phyloP scores from a whole-genome alignment of 2,797 vertebrate genomes.

The Euthynnus affinis region DNA sequence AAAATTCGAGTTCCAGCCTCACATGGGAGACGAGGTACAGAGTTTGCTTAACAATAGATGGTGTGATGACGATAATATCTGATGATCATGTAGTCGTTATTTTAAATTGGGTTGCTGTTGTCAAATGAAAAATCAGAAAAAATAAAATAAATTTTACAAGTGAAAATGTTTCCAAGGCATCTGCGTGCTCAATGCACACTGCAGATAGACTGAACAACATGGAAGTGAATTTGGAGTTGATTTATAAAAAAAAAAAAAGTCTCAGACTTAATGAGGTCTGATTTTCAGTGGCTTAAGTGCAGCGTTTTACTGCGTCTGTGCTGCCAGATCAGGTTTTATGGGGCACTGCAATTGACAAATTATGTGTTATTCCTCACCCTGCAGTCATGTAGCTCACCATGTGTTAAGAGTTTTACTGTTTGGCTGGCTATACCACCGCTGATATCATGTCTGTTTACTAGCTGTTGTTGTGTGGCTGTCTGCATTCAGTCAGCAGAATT shows the following conservation, averaged over 20 bases:
- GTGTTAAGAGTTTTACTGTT: constrained; percentile 62
- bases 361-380: constrained; percentile 60
- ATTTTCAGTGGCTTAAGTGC: constrained; percentile 64
- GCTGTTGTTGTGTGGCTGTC: constrained; percentile 58
- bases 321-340: constrained; percentile 62
- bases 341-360: constrained; percentile 64
- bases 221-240: constrained; percentile 43
- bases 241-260: constrained; percentile 35
- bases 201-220: constrained; percentile 17
- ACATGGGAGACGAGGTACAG: constrained; percentile 98
- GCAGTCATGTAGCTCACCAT: constrained; percentile 61
- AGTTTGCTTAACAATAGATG: background rate
- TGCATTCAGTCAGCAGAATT: constrained; percentile 49
- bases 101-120: background rate
- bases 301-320: constrained; percentile 66
- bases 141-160: background rate
- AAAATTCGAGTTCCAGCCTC: constrained; percentile 98
- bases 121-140: background rate
- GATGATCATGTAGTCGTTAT: background rate
- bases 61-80: background rate
- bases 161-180: background rate
- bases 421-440: constrained; percentile 56
- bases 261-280: constrained; percentile 56
- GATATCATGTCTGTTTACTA: constrained; percentile 74
- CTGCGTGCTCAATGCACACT: background rate